Conservation (phyloP, 2,888 invertebrate genomes). For the Apamea anceps region DNA sequence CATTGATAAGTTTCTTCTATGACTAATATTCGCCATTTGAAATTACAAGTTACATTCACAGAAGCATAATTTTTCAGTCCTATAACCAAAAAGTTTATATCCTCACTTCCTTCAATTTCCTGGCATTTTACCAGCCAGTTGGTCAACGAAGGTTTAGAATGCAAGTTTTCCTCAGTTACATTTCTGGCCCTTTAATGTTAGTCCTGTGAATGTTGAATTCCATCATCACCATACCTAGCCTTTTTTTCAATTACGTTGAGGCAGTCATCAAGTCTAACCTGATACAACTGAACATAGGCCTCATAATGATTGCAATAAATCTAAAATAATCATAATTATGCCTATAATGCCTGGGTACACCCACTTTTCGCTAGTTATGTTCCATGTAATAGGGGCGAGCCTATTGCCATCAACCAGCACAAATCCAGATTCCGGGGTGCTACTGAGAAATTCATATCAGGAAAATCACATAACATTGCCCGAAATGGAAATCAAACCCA, state of each 20-base stretch:
- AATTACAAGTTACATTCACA: not conserved
- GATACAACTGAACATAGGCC: not conserved
- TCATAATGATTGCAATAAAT: not conserved
- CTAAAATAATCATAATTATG: not conserved
- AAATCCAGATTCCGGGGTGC: too few species aligned
- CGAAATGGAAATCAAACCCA: too few species aligned
- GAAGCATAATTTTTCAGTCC: not conserved
- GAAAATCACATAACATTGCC: too few species aligned
- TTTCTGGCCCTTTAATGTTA: not conserved
- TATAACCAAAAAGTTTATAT: not conserved
- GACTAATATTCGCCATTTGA: not conserved
- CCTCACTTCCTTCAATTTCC: not conserved
- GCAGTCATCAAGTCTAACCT: not conserved
- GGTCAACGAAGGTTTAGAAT: not conserved
- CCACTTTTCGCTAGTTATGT: too few species aligned
- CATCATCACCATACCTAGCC: too few species aligned
- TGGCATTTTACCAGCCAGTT: not conserved
- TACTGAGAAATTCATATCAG: too few species aligned
- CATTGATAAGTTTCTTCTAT: not conserved
- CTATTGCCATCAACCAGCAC: too few species aligned
- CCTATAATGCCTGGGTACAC: too few species aligned
- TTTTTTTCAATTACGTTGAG: not conserved
- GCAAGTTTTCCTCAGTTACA: not conserved
- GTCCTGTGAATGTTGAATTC: too few species aligned
- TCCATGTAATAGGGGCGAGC: too few species aligned